These are phyloP conservation scores for Centrocercus urophasianus DNA, from an alignment of 2,113 vertebrate genomes.

Conservation along the genomic window DNA sequence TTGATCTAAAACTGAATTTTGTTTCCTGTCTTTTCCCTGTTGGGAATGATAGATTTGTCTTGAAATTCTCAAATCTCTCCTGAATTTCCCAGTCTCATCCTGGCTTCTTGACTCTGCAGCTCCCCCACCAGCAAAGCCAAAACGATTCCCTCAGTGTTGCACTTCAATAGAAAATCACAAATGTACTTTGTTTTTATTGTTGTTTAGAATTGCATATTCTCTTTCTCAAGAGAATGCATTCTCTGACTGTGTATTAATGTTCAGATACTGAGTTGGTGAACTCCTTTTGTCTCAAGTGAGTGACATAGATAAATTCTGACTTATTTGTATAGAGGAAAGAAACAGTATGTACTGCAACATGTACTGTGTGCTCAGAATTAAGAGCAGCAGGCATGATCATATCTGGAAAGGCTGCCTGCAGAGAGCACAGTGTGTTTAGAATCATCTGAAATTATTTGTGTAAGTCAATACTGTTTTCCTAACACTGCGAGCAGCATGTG, in stretches of 20 bases:
- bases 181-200: not conserved
- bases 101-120: not conserved
- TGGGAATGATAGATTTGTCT: not conserved
- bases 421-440: conserved; percentile 53
- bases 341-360: not conserved
- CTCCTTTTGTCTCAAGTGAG: conserved; percentile 32
- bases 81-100: not conserved
- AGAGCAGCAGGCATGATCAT: conserved; percentile 29
- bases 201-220: not conserved
- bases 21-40: not conserved
- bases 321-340: conserved; percentile 25
- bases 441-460: conserved; percentile 61
- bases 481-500: conserved; percentile 43
- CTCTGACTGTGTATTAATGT: not conserved
- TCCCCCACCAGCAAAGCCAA: not conserved
- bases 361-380: conserved; percentile 18
- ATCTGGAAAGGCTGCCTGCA: conserved; percentile 48
- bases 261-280: not conserved
- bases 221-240: not conserved
- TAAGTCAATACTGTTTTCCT: conserved; percentile 61
- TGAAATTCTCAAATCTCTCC: not conserved
- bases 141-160: not conserved
- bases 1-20: not conserved
- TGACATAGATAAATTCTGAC: conserved; percentile 18
- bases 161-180: not conserved